Conservation (phyloP, 2,888 invertebrate genomes). For the Galeopsomyia nigrocyanea region DNA sequence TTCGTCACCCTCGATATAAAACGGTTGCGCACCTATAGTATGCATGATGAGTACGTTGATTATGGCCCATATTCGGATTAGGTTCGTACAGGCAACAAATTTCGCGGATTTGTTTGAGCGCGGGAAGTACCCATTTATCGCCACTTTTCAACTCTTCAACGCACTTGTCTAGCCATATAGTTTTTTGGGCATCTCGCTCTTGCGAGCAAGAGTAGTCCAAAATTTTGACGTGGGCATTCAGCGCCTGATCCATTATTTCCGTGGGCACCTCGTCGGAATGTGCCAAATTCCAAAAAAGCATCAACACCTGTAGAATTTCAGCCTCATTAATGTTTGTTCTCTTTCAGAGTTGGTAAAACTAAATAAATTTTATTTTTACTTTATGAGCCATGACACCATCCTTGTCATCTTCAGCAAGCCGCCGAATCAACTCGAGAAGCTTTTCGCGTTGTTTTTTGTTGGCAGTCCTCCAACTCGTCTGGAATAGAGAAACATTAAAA, state of each 20-base stretch:
- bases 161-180: slow-evolving; percentile 94
- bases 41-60: slow-evolving; percentile 73
- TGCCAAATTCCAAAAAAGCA: slow-evolving; percentile 96
- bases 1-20: neutral
- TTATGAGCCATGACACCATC: slow-evolving; percentile 99
- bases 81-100: slow-evolving; percentile 96
- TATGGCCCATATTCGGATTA: slow-evolving; percentile 76
- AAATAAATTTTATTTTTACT: slow-evolving; percentile 68
- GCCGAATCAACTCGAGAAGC: slow-evolving; percentile 91
- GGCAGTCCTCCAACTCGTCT: slow-evolving; percentile 95
- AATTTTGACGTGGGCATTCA: slow-evolving; percentile 96
- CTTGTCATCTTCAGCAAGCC: slow-evolving; percentile 97
- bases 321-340: slow-evolving; percentile 19
- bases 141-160: slow-evolving; percentile 93
- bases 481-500: slow-evolving; percentile 54
- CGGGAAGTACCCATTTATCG: slow-evolving; percentile 94
- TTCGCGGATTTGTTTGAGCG: slow-evolving; percentile 94
- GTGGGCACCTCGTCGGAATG: slow-evolving; percentile 96
- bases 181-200: slow-evolving; percentile 96
- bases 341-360: slow-evolving; percentile 13
- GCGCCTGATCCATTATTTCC: slow-evolving; percentile 97
- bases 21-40: slow-evolving; percentile 70
- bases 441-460: slow-evolving; percentile 97
- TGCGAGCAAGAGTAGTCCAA: slow-evolving; percentile 98
- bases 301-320: slow-evolving; percentile 76